Conservation (phyloP, 2,888 invertebrate species). For the Hydraecia micacea region DNA sequence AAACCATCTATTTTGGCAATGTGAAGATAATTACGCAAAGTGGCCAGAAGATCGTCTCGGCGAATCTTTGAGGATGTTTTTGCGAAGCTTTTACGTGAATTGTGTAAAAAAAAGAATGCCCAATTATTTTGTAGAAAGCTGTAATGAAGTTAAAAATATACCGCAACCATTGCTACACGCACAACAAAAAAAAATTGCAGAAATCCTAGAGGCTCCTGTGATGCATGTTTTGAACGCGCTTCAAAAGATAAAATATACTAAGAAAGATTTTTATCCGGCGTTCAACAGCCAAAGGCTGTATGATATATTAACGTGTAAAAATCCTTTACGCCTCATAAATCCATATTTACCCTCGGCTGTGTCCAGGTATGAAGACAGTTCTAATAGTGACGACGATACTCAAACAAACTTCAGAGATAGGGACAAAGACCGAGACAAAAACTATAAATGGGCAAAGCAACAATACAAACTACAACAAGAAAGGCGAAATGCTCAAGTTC, state of each 20-base stretch:
- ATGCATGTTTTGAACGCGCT: constrained; percentile 93
- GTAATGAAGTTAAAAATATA: constrained; percentile 93
- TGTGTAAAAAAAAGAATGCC: constrained; percentile 91
- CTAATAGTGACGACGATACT: constrained; percentile 84
- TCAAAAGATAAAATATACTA: constrained; percentile 92
- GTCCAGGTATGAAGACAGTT: constrained; percentile 74
- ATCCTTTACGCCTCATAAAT: constrained; percentile 87
- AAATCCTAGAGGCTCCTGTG: constrained; percentile 93
- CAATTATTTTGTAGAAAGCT: constrained; percentile 93
- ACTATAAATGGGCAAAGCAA: constrained; percentile 87
- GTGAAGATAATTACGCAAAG: constrained; percentile 92
- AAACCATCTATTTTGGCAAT: constrained; percentile 94
- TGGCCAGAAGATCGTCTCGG: constrained; percentile 95
- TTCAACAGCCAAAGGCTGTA: constrained; percentile 91
- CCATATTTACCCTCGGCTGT: constrained; percentile 79
- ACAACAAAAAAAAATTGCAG: constrained; percentile 92
- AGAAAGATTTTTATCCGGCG: constrained; percentile 91
- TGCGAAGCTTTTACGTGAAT: constrained; percentile 91
- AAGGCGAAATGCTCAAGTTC: constrained; percentile 77
- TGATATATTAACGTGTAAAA: constrained; percentile 90
- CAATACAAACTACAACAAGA: constrained; percentile 82
- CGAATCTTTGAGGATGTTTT: constrained; percentile 91
- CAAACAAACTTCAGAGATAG: constrained; percentile 85
- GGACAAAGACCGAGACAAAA: constrained; percentile 87
- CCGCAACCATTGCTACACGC: constrained; percentile 91